Conservation (phyloP, 2,888 invertebrate species). For the Chloromyia formosa region DNA sequence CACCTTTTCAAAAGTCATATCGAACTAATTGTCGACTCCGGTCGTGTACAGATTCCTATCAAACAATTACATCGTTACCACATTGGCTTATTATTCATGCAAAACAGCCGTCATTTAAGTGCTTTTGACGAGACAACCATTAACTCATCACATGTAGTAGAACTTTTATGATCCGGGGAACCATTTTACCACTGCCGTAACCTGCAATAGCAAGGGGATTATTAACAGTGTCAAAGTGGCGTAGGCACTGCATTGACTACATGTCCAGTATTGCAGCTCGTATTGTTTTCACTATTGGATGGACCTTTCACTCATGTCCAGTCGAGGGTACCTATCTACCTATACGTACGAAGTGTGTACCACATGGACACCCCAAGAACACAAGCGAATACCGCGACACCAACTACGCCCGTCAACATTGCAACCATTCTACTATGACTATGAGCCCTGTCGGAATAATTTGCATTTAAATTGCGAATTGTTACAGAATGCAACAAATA, state of each 20-base stretch:
- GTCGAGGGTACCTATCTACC: neutral
- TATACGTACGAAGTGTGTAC: too few species aligned
- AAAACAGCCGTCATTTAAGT: conserved; percentile 28
- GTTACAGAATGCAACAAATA: conserved; percentile 32
- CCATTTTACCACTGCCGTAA: neutral
- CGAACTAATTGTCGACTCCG: conserved; percentile 8
- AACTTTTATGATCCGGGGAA: neutral
- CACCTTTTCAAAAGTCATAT: conserved; percentile 10
- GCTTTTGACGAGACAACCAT: conserved; percentile 29
- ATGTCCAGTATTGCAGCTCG: neutral
- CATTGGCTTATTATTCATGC: conserved; percentile 19
- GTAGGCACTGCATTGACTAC: conserved; percentile 2
- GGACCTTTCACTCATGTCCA: neutral
- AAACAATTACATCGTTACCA: conserved; percentile 9
- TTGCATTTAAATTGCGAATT: conserved; percentile 44
- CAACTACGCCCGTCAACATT: conserved; percentile 6
- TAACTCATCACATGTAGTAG: conserved; percentile 32
- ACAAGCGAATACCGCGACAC: neutral
- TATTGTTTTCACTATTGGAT: neutral
- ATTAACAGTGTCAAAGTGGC: conserved; percentile 1
- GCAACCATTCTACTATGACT: conserved; percentile 6
- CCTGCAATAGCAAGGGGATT: conserved; percentile 1
- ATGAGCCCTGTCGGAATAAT: conserved; percentile 14
- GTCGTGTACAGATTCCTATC: conserved; percentile 4
- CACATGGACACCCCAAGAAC: neutral